A percentile compares a stretch with the other conserved stretches of the same genome.
Evolutionary conservation across 2,888 invertebrate species (phyloP).

Genomic region (Cotesia congregata): DNA sequence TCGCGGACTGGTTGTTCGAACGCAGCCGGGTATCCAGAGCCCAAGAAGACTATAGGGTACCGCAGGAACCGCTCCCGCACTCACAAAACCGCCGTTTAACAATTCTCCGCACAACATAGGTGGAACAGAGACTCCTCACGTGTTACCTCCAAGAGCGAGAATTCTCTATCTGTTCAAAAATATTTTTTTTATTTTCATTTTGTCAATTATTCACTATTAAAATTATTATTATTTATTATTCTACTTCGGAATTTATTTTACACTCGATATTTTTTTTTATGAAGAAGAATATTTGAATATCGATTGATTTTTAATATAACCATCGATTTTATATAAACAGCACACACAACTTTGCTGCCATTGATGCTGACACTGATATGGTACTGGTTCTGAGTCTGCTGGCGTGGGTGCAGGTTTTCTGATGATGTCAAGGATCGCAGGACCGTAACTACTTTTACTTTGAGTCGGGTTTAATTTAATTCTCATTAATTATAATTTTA

Average conservation of each 20-base stretch:
- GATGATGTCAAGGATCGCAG: slow-evolving; percentile 52
- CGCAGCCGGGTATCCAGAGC: slow-evolving; percentile 68
- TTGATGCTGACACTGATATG: slow-evolving; percentile 3
- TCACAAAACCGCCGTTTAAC: slow-evolving; percentile 69
- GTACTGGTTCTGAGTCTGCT: slow-evolving; percentile 23
- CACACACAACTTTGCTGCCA: slow-evolving; percentile 5
- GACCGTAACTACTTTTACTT: slow-evolving; percentile 47
- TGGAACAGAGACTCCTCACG: slow-evolving; percentile 55
- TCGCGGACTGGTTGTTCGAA: slow-evolving; percentile 64
- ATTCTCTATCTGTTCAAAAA: slow-evolving; percentile 47
- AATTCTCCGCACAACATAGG: slow-evolving; percentile 71
- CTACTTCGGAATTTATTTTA: too few species aligned
- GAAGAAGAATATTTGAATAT: too few species aligned
- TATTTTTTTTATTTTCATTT: background rate
- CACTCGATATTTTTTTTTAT: too few species aligned
- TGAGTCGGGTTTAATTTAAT: background rate
- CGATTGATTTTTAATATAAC: too few species aligned
- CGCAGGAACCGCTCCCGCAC: slow-evolving; percentile 68
- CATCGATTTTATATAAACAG: too few species aligned
- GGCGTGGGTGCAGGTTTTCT: slow-evolving; percentile 50
- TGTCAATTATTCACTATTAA: slow-evolving; percentile 5
- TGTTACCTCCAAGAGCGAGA: slow-evolving; percentile 48
- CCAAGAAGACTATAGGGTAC: slow-evolving; percentile 67
- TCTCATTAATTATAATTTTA: background rate
- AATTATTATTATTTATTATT: background rate